Base-by-base conservation (phyloP, 1,140 invertebrate species). In the Coelopa frigida region DNA sequence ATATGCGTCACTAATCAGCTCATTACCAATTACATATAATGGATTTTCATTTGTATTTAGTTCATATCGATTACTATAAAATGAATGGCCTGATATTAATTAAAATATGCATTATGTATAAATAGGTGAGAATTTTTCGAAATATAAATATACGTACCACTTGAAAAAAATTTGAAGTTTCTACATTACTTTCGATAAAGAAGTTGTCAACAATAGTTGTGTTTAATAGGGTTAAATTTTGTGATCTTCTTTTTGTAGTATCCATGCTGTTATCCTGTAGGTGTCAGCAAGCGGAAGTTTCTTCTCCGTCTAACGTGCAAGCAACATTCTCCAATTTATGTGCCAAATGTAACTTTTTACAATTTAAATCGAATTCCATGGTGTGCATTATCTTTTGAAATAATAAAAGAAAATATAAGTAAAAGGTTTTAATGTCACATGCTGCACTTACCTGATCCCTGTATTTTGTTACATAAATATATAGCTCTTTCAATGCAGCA, bases 381-480 rank as follows among this genome's bases (percentile, higher is more conserved):
- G 86, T 84, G 46, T 64, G 48, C 58, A 89, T 70, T 52, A 87
- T 83, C 84, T 87, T 18, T 31, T 23, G 4, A 45, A 45, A 31
- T 33, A 35, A 29, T 20, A 45, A 21, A 27, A 39, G 4, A 38
- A 38, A 46, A 24, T 20, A 44, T 36, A 54, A 52, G 22, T 10
- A 42, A 42, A 23, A 12, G n/a, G n/a, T n/a, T n/a, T n/a, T n/a
- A n/a, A n/a, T n/a, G n/a, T n/a, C n/a, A n/a, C n/a, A n/a, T n/a
- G n/a, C n/a, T n/a, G 8, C 53, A 75, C 75, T 79, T 73, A 94
- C 89, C 78, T 87, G 84, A 72, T 89, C 87, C 73, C 85, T 85
- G 73, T 94, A 94, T 75, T 92, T 93, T 58, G 84, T 87, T 60
- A 93, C 87, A 72, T 94, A 94, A 66, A 93, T 91, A 68, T 93